A percentile compares a stretch with the other conserved stretches of the same genome.
Evolutionary conservation across 2,113 vertebrate genomes (phyloP).

Genomic region (Dunckerocampus dactyliophorus): DNA sequence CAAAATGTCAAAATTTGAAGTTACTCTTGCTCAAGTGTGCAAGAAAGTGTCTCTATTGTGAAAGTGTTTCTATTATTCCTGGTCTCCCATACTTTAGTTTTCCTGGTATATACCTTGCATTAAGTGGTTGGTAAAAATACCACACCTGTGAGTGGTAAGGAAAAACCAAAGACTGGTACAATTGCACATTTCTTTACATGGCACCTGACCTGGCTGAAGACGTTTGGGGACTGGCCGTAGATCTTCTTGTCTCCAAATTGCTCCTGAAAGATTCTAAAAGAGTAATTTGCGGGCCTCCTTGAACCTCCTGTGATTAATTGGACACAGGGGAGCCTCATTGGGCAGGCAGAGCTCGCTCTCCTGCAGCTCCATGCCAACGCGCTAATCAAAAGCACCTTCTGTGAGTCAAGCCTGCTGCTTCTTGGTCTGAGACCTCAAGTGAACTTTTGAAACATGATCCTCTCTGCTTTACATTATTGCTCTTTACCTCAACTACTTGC

Average conservation of each 20-base stretch:
- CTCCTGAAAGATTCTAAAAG: constrained; percentile 13
- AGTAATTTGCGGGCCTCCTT: constrained; percentile 30
- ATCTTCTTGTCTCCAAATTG: constrained; percentile 17
- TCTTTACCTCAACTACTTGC: background rate
- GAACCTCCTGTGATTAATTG: constrained; percentile 39
- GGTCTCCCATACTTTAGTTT: background rate
- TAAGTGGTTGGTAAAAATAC: too few relatives aligned
- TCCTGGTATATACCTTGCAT: background rate
- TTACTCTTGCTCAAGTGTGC: too few relatives aligned
- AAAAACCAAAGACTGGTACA: too few relatives aligned
- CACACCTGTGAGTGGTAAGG: too few relatives aligned
- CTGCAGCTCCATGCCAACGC: constrained; percentile 22
- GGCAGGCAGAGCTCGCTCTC: constrained; percentile 32
- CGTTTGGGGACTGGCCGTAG: background rate
- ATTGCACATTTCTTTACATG: constrained; percentile 7
- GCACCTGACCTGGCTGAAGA: constrained; percentile 2
- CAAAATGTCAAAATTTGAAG: too few relatives aligned
- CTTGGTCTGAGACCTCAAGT: constrained; percentile 21
- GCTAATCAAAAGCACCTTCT: constrained; percentile 58
- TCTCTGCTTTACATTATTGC: background rate
- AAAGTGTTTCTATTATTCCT: too few relatives aligned
- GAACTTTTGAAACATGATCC: constrained; percentile 27
- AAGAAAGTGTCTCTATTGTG: too few relatives aligned
- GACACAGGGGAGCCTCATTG: constrained; percentile 42
- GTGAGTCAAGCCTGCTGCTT: constrained; percentile 24